A percentile compares a stretch with the other conserved stretches of the same genome.
These are phyloP conservation scores for Aphaenogaster floridana DNA, from an alignment of 1,140 invertebrate species.

Conservation along the genomic window DNA sequence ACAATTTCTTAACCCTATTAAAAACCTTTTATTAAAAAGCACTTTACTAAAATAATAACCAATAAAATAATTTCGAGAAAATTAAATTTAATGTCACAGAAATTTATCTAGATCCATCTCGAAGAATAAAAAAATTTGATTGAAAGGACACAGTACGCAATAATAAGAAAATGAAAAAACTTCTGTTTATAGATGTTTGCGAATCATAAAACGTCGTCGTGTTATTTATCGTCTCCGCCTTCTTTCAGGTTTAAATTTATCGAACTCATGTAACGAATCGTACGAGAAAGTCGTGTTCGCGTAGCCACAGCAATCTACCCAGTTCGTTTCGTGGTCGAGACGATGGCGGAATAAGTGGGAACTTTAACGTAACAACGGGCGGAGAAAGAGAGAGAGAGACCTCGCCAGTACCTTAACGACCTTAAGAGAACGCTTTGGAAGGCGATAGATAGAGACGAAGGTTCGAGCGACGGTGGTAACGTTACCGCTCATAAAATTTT, in stretches of 20 bases:
- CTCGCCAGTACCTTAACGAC: conserved; percentile 73
- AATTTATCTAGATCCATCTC: background rate
- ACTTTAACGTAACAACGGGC: conserved; percentile 76
- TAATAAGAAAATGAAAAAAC: background rate
- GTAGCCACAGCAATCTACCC: background rate
- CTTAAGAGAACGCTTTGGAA: conserved; percentile 82
- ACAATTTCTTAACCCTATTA: background rate
- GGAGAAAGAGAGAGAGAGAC: conserved; percentile 50
- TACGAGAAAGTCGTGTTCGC: conserved; percentile 10
- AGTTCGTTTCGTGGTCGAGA: conserved; percentile 45
- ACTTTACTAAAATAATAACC: background rate
- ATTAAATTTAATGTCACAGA: background rate
- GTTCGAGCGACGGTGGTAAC: conserved; percentile 65
- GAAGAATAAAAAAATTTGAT: background rate
- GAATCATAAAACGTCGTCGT: background rate
- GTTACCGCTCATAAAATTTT: conserved; percentile 84
- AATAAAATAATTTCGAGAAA: background rate
- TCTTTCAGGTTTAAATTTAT: background rate
- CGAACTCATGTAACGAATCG: background rate
- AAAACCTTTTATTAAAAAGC: background rate
- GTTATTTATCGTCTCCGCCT: background rate
- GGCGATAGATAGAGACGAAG: conserved; percentile 8
- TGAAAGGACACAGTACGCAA: background rate
- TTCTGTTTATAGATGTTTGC: background rate
- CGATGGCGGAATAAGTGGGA: conserved; percentile 77